Percentiles rank a stretch among this genome's conserved stretches.
Conservation (phyloP, 2,888 invertebrate genomes). For the Macroteleia sp. region DNA sequence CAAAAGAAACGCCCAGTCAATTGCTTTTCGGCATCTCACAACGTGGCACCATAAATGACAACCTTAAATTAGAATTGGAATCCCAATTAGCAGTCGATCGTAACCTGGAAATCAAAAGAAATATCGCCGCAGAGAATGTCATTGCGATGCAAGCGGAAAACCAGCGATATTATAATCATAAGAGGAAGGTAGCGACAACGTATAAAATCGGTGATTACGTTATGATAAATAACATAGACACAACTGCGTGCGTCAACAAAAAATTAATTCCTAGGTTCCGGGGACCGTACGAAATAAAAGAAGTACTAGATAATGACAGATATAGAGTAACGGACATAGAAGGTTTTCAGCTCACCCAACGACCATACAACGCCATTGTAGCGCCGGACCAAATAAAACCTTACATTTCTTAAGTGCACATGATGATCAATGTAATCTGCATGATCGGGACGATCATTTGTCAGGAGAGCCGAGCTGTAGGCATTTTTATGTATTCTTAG, state of each 20-base stretch:
- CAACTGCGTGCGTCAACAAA: not conserved
- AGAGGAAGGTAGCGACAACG: not conserved
- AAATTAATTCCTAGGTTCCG: constrained; percentile 63
- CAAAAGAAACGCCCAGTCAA: constrained; percentile 69
- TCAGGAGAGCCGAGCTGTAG: not conserved
- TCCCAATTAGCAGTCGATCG: constrained; percentile 6
- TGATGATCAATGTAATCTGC: not conserved
- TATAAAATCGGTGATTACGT: not conserved
- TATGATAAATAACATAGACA: not conserved
- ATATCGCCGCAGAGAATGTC: not conserved
- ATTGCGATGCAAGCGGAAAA: not conserved
- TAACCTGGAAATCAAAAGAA: not conserved
- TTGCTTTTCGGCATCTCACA: constrained; percentile 72
- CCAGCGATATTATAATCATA: not conserved
- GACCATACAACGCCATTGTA: constrained; percentile 37
- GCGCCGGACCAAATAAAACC: too few species aligned
- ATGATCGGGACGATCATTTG: not conserved
- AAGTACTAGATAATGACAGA: constrained; percentile 58
- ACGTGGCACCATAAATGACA: constrained; percentile 1
- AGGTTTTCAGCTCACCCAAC: constrained; percentile 47
- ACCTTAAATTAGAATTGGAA: not conserved
- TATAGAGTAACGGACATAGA: constrained; percentile 59
- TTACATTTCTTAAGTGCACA: too few species aligned
- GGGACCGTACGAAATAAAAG: constrained; percentile 60
- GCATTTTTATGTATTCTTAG: too few species aligned